Evolutionary conservation across 2,888 invertebrate genomes (phyloP).

Genomic region (Subacronicta megacephala): DNA sequence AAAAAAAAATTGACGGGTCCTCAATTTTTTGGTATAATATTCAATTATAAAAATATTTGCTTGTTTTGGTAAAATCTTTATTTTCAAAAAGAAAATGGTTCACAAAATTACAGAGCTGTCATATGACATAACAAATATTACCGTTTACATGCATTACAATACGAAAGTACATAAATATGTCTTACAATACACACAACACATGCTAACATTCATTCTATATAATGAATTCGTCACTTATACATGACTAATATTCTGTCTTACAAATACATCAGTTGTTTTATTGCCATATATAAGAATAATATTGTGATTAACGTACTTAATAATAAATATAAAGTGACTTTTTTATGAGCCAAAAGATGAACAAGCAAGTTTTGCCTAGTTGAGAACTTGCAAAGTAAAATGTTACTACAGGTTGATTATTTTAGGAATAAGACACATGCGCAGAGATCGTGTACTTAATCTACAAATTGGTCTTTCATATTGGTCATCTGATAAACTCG

Average conservation of each 20-base stretch:
- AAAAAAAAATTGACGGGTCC: too few relatives aligned
- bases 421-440: neutral
- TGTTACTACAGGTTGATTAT: neutral
- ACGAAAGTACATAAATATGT: conserved; percentile 59
- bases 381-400: neutral
- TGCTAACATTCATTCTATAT: conserved; percentile 36
- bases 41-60: conserved; percentile 24
- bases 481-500: too few relatives aligned
- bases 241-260: conserved; percentile 36
- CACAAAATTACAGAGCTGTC: conserved; percentile 76
- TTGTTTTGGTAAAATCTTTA: conserved; percentile 77
- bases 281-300: conserved; percentile 40
- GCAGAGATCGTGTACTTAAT: too few relatives aligned
- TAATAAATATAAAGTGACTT: too few relatives aligned
- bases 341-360: too few relatives aligned
- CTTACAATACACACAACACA: conserved; percentile 48
- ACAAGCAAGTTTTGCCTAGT: neutral
- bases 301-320: conserved; percentile 4
- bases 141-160: conserved; percentile 57
- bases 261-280: conserved; percentile 27
- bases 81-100: conserved; percentile 77
- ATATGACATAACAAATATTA: conserved; percentile 71
- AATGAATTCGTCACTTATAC: conserved; percentile 28
- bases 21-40: too few relatives aligned
- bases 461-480: too few relatives aligned